A percentile compares a stretch with the other conserved stretches of the same genome.
Evolutionary conservation across 1,140 invertebrate species (phyloP).

Genomic region (Scaptomyza montana): DNA sequence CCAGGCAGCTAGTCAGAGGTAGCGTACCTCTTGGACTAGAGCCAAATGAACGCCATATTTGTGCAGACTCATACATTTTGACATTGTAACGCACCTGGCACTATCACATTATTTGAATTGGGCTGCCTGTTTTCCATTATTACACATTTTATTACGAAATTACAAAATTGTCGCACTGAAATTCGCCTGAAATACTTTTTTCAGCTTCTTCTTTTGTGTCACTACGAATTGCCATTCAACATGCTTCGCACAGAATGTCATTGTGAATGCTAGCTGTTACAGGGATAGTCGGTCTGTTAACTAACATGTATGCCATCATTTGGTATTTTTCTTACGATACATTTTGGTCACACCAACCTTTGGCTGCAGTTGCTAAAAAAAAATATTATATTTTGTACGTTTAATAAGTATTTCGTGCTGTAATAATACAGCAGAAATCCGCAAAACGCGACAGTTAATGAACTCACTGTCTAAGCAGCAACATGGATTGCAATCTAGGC

Average conservation of each 20-base stretch:
- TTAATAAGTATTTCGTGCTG: slow-evolving; percentile 20
- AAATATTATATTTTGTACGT: slow-evolving; percentile 35
- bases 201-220: slow-evolving; percentile 69
- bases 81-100: slow-evolving; percentile 66
- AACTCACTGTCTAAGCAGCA: slow-evolving; percentile 3
- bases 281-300: slow-evolving; percentile 27
- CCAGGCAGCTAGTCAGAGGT: slow-evolving; percentile 32
- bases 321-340: slow-evolving; percentile 2
- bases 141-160: slow-evolving; percentile 71
- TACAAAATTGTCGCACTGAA: slow-evolving; percentile 70
- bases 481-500: slow-evolving; percentile 80
- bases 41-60: slow-evolving; percentile 30
- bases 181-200: slow-evolving; percentile 76
- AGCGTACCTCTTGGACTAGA: slow-evolving; percentile 35
- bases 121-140: slow-evolving; percentile 76
- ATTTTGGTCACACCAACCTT: slow-evolving; percentile 21
- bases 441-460: neutral
- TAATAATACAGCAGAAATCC: slow-evolving; percentile 11
- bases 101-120: slow-evolving; percentile 71
- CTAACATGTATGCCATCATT: slow-evolving; percentile 10
- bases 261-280: slow-evolving; percentile 23
- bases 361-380: slow-evolving; percentile 26
- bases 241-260: slow-evolving; percentile 7
- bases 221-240: slow-evolving; percentile 47
- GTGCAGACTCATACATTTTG: slow-evolving; percentile 14